Base-by-base conservation (phyloP, 2,888 invertebrate genomes). In the Serrognathus titanus region DNA sequence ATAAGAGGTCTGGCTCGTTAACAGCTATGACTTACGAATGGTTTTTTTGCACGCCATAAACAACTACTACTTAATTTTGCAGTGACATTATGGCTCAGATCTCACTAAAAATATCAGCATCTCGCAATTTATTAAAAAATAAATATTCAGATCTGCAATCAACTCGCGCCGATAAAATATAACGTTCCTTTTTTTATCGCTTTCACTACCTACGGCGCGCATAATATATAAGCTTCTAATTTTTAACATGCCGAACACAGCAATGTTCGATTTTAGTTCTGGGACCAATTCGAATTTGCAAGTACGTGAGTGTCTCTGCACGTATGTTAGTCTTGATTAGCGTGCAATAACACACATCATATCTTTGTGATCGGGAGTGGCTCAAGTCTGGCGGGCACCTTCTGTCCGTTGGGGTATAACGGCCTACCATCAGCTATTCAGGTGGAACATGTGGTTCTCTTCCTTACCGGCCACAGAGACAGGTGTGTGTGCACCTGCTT, bases 21-120 rank as follows among this genome's bases (percentile, higher is more conserved):
- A 69, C 63, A 64, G 61, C 59, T 56, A 67, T 69, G 68, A 69
- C 63, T 68, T 67, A 69, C 66, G 62, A 61, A 58, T 58, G 40
- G 11, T 12, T 59, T 59, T 66, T 71, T 69, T 66, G 64, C 63
- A 65, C 62, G 59, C 68, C 68, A 68, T 72, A 72, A 73, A 72
- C 71, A 71, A 71, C 69, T 63, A 68, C 70, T 69, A 70, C 71
- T 73, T 72, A 73, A 73, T 73, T 73, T 71, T 52, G 64, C 69
- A 66, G 65, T 70, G 73, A 72, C 73, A 69, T 70, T 70, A 68
- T 69, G 69, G 71, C 70, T 69, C 69, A 68, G 69, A 70, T 71
- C 68, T 65, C 57, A 59, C 63, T 65, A 66, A 69, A 68, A 71
- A 69, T 43, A 68, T 63, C 58, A 58, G 57, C 60, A 48, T 43